Evolutionary conservation across 2,797 vertebrate species (phyloP), one percentile per base, ranked within the genome.

Genomic region (Anisognathus igniventris): DNA sequence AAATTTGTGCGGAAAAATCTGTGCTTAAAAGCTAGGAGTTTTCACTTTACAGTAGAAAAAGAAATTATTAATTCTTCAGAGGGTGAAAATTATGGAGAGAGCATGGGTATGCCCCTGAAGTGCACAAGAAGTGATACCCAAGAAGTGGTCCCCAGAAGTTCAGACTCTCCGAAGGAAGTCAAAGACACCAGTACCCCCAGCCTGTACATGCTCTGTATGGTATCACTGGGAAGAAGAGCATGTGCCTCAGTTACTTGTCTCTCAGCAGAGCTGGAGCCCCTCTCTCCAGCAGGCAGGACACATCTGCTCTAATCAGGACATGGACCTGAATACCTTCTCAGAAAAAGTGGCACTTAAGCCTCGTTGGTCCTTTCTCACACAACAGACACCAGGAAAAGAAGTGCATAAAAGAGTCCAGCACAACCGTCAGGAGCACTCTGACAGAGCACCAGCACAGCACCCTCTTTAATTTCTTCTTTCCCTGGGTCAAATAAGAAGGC

Each of bases 191-290:
- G 24, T 19, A 37, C 0, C 1, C 5, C 7, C 27, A 51, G 14
- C 2, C 3, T 39, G 31, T 50, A 39, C 1, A 0, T 62, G 14
- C 3, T 11, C 60, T 40, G 14, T 17, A 30, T 42, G 33, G 7
- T 22, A 70, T 9, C 0, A 0, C 20, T 40, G 42, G 23, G 22
- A 87, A 31, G 12, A 78, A 42, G 14, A 8, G 10, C 10, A 18
- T 0, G 1, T 27, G 53, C n/a, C n/a, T 58, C 70, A 47, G 40
- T 62, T 20, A 4, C 27, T 31, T 8, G 6, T 47, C 50, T 57
- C 15, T 53, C 39, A 60, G 39, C 56, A 61, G 62, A 84, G 39
- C 24, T 60, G 40, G 7, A 23, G 8, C 1, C 17, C 9, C 27
- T 42, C 33, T 64, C 10, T 48, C 14, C 48, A 85, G 21, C 27